Base-by-base conservation (phyloP, 92 coral and sea anemone species). In the Heliopora coerulea region DNA sequence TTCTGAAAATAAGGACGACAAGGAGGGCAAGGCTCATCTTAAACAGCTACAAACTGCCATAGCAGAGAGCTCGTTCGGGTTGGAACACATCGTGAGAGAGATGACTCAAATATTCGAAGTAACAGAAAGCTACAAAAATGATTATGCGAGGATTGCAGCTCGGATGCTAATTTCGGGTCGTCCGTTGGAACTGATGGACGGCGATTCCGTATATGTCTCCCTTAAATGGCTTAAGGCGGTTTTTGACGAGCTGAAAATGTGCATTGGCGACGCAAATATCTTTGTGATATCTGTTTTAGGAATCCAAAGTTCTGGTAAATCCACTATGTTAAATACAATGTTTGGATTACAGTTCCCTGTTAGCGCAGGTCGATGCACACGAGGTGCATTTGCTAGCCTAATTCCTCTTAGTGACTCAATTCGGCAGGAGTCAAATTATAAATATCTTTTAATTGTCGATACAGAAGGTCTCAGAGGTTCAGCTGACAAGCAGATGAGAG, bases 251-350 rank as follows among this genome's bases (percentile, higher is more conserved):
- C 75, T 68, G 20, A 49, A 28, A 23, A 49, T 7, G 48, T 29
- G 8, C 33, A 50, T 26, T 10, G 59, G 59, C 14, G 75, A 67
- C 23, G 46, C 58, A 24, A 68, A 29, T 12, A 41, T 68, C 6
- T 68, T 68, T 28, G 75, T 68, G 32, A 50, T 68, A 12, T 49
- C 44, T 32, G 48, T 68, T 28, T 49, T 68, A 44, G 75, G 75
- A 48, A 68, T 59, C 30, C 75, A 68, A 26, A 68, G 75, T 59
- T 49, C 75, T 1, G 75, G 75, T 59, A 68, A 68, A 37, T 37
- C 42, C 11, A 37, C 75, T 29, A 39, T 68, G 44, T 59, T 68
- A 20, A 68, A 68, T 21, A 68, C 75, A 18, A 68, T 68, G 75
- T 68, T 68, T 68, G 75, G 75, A 19, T 68, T 57, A 18, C 75